Conservation (phyloP, 1,140 invertebrate genomes). For the Mercenaria mercenaria region DNA sequence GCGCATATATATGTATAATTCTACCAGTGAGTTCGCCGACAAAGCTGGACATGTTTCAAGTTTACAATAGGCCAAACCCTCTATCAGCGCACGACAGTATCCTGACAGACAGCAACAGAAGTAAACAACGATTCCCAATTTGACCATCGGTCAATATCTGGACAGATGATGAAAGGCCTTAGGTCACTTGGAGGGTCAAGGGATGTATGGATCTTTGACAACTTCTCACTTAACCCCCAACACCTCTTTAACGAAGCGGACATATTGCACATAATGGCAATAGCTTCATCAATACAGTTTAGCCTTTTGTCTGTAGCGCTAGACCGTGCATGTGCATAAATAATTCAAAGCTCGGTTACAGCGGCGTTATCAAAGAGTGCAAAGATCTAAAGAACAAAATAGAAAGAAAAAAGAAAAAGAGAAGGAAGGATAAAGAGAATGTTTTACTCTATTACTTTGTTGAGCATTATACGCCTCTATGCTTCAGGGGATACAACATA, state of each 20-base stretch:
- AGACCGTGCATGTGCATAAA: slow-evolving; percentile 24
- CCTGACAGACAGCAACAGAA: too few species aligned
- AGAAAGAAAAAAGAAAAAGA: too few species aligned
- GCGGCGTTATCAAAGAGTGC: neutral
- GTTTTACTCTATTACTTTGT: too few species aligned
- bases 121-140: neutral
- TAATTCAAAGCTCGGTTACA: slow-evolving; percentile 20
- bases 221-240: slow-evolving; percentile 31
- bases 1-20: too few species aligned
- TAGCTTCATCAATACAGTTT: slow-evolving; percentile 26
- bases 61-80: neutral
- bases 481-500: too few species aligned
- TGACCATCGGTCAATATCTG: slow-evolving; percentile 29
- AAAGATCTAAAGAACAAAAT: too few species aligned
- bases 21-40: too few species aligned
- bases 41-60: neutral
- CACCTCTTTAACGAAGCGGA: slow-evolving; percentile 16
- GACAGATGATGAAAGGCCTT: slow-evolving; percentile 47
- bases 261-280: slow-evolving; percentile 41
- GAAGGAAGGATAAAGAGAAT: too few species aligned
- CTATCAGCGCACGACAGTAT: too few species aligned
- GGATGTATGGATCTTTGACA: slow-evolving; percentile 26
- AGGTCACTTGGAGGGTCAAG: slow-evolving; percentile 17
- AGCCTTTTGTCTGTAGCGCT: slow-evolving; percentile 3
- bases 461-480: too few species aligned